Conservation (phyloP, 1,140 invertebrate genomes). For the Anthonomus grandis region DNA sequence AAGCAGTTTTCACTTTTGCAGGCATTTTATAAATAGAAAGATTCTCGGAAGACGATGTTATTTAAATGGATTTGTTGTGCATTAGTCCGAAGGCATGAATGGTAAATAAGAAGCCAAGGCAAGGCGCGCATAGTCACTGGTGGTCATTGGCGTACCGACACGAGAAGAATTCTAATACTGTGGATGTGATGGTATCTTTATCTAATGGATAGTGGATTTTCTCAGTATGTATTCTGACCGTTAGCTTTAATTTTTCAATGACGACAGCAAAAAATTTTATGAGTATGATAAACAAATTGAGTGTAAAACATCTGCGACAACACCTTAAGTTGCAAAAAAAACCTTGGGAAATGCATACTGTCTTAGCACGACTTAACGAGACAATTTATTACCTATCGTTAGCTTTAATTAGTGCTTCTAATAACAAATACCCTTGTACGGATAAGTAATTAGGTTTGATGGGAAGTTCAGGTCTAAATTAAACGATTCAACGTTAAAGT, state of each 20-base stretch:
- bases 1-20: conserved; percentile 22
- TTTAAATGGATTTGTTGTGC: conserved; percentile 23
- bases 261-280: neutral
- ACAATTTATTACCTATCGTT: neutral
- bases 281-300: neutral
- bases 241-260: neutral
- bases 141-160: conserved; percentile 17
- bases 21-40: conserved; percentile 25
- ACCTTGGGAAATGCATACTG: neutral
- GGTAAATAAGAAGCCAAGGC: conserved; percentile 1
- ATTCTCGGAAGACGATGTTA: conserved; percentile 22
- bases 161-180: neutral
- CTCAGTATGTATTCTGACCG: neutral
- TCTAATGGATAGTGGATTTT: neutral
- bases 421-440: conserved; percentile 1
- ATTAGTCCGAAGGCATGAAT: conserved; percentile 12
- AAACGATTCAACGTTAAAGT: too few relatives aligned
- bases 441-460: too few relatives aligned
- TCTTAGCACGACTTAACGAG: neutral
- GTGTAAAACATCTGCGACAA: neutral
- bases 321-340: neutral
- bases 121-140: too few relatives aligned
- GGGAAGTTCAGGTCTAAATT: too few relatives aligned
- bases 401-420: conserved; percentile 1
- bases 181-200: neutral